These are phyloP conservation scores for Asobara japonica DNA, from an alignment of 1,140 invertebrate genomes.

Conservation along the genomic window DNA sequence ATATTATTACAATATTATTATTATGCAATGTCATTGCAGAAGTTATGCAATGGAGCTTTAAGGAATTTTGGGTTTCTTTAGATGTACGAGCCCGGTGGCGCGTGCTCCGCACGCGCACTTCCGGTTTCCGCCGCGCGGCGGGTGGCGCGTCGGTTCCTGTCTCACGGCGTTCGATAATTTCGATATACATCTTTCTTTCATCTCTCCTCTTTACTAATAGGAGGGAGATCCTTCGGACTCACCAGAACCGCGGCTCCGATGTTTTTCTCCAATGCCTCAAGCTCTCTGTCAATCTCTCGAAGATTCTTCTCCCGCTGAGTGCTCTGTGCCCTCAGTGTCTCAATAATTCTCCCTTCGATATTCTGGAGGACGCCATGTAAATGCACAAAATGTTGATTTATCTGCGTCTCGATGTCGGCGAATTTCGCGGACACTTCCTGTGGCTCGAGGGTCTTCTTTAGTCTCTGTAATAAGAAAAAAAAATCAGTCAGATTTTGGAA, in stretches of 20 bases:
- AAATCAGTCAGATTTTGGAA: neutral
- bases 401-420: constrained; percentile 37
- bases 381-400: constrained; percentile 53
- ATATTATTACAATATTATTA: no score
- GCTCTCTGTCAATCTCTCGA: constrained; percentile 39
- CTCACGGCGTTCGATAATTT: no score
- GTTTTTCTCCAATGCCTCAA: constrained; percentile 41
- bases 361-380: constrained; percentile 60
- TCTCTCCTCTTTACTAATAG: no score
- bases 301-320: constrained; percentile 33
- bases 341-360: constrained; percentile 47
- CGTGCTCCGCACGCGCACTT: no score
- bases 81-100: no score
- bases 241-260: constrained; percentile 40
- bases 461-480: constrained; percentile 47
- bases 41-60: no score
- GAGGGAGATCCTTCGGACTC: constrained; percentile 4
- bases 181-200: no score
- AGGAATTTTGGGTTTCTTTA: no score
- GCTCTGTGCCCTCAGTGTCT: constrained; percentile 35
- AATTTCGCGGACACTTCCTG: constrained; percentile 18
- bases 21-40: no score
- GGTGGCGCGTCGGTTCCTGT: no score
- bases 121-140: no score
- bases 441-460: constrained; percentile 4